A percentile compares a stretch with the other conserved stretches of the same genome.
phyloP scores from a whole-genome alignment of 2,113 vertebrate species.

The Sylvilagus bachmani region DNA sequence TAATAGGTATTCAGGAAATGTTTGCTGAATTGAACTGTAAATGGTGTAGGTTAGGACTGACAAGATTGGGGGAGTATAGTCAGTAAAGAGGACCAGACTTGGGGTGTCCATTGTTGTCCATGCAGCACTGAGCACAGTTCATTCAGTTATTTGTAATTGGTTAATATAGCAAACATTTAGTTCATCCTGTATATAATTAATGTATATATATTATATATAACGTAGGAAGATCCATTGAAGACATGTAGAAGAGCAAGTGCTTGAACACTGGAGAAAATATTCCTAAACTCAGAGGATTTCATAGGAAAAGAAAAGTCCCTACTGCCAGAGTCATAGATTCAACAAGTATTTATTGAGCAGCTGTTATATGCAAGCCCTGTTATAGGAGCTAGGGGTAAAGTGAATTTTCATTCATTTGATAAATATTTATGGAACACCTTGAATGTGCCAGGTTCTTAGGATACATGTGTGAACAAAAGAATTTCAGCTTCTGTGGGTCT shows the following conservation, averaged over 20 bases:
- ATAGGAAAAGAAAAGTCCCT: neutral
- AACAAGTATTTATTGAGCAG: neutral
- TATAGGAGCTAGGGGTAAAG: neutral
- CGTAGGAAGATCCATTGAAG: neutral
- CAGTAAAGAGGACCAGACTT: neutral
- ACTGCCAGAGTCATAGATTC: neutral
- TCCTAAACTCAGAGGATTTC: neutral
- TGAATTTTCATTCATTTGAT: slow-evolving; percentile 11
- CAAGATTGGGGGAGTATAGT: neutral
- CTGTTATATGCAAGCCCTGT: neutral
- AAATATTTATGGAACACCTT: neutral
- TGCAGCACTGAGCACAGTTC: neutral
- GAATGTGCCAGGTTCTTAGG: neutral
- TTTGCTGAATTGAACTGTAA: slow-evolving; percentile 7
- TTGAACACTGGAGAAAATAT: neutral
- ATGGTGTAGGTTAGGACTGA: neutral
- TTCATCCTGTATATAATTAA: neutral
- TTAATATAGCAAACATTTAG: slow-evolving; percentile 12
- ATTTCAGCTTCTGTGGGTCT: neutral
- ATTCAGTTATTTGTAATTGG: slow-evolving; percentile 6
- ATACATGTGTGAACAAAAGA: neutral
- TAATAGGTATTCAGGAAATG: neutral
- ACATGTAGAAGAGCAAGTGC: neutral
- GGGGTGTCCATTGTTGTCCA: neutral
- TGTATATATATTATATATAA: neutral